Evolutionary conservation across 2,888 invertebrate genomes (phyloP).

Genomic region (Branchipolynoe longqiensis): DNA sequence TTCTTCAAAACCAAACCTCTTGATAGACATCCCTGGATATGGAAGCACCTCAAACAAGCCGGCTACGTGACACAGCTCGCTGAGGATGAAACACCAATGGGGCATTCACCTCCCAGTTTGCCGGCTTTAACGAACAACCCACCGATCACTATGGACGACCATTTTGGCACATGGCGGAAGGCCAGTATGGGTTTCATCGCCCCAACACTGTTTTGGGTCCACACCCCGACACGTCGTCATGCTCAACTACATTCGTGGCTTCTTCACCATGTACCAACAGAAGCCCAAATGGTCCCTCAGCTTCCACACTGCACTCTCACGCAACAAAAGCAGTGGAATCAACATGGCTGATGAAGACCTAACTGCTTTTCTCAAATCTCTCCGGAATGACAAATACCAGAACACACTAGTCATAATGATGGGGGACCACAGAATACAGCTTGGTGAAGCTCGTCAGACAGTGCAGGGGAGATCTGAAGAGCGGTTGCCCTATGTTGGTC

Average conservation of each 20-base stretch:
- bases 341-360: slow-evolving; percentile 87
- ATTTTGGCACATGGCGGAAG: background rate
- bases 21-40: slow-evolving; percentile 91
- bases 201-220: slow-evolving; percentile 86
- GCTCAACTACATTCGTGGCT: slow-evolving; percentile 82
- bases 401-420: slow-evolving; percentile 92
- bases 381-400: slow-evolving; percentile 76
- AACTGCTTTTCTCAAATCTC: slow-evolving; percentile 82
- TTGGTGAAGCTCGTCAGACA: slow-evolving; percentile 90
- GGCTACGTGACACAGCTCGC: slow-evolving; percentile 88
- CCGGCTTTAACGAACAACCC: slow-evolving; percentile 91
- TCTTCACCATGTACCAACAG: slow-evolving; percentile 85
- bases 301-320: slow-evolving; percentile 93
- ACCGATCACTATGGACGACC: slow-evolving; percentile 94
- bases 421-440: slow-evolving; percentile 94
- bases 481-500: slow-evolving; percentile 92
- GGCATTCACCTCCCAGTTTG: slow-evolving; percentile 90
- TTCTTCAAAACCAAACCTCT: slow-evolving; percentile 86
- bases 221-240: slow-evolving; percentile 86
- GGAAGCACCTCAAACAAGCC: slow-evolving; percentile 87
- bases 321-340: slow-evolving; percentile 90
- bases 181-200: background rate
- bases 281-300: slow-evolving; percentile 91
- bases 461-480: slow-evolving; percentile 95
- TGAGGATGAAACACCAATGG: slow-evolving; percentile 91